Conservation (phyloP, 2,888 invertebrate species). For the Mycalesis mineus region DNA sequence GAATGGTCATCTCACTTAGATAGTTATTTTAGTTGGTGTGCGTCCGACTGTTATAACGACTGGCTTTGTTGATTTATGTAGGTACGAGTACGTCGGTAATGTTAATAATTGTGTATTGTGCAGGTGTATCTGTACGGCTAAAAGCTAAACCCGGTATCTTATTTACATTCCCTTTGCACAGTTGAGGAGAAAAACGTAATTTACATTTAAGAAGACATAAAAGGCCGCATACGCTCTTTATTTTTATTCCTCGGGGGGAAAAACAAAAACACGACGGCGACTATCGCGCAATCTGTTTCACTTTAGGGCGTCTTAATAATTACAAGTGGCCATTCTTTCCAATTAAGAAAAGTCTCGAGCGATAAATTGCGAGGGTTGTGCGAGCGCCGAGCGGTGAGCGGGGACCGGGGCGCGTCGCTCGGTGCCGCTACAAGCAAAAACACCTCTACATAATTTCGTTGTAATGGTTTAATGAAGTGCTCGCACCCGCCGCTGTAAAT, state of each 20-base stretch:
- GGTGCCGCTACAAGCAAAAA: constrained; percentile 45
- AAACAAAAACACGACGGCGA: constrained; percentile 46
- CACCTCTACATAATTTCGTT: constrained; percentile 44
- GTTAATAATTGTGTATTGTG: too few species aligned
- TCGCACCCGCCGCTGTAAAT: constrained; percentile 55
- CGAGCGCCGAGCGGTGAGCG: constrained; percentile 39
- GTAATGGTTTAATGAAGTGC: constrained; percentile 64
- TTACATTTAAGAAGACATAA: constrained; percentile 25
- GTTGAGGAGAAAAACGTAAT: constrained; percentile 10
- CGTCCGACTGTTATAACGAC: too few species aligned
- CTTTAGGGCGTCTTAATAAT: constrained; percentile 78
- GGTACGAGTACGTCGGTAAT: too few species aligned
- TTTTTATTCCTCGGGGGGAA: constrained; percentile 42
- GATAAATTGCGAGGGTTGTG: constrained; percentile 74
- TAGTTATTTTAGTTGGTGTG: too few species aligned
- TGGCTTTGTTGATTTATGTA: too few species aligned
- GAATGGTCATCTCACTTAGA: too few species aligned
- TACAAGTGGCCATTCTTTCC: constrained; percentile 78
- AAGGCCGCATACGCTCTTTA: constrained; percentile 26
- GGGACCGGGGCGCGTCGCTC: constrained; percentile 25
- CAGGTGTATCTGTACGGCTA: neutral
- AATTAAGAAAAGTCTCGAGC: constrained; percentile 77
- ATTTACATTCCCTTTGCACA: constrained; percentile 4
- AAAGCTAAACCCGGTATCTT: neutral
- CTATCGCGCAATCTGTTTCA: constrained; percentile 76